phyloP scores from a whole-genome alignment of 1,140 invertebrate species.

The Calephelis nemesis region DNA sequence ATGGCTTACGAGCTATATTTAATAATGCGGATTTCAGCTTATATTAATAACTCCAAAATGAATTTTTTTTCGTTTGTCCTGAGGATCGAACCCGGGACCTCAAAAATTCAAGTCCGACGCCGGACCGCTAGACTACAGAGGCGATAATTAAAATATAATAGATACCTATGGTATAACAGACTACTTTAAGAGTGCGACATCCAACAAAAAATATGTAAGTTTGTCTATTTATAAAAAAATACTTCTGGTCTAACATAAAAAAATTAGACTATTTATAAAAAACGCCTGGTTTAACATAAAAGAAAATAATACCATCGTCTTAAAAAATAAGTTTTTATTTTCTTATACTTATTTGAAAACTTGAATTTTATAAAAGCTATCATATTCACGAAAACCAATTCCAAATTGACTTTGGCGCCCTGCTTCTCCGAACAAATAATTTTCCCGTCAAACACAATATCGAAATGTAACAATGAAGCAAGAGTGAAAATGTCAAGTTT shows the following conservation, averaged over 20 bases:
- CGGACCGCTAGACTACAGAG: too few species aligned
- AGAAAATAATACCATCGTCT: too few species aligned
- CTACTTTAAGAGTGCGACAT: too few species aligned
- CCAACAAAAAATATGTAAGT: too few species aligned
- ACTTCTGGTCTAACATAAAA: background rate
- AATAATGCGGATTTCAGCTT: too few species aligned
- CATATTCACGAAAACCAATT: slow-evolving; percentile 57
- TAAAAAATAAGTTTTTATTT: background rate
- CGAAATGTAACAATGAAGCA: slow-evolving; percentile 50
- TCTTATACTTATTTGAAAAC: slow-evolving; percentile 1
- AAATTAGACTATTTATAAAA: background rate
- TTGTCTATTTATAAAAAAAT: background rate
- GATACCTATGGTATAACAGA: too few species aligned
- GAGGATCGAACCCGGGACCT: too few species aligned
- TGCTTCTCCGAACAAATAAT: slow-evolving; percentile 56
- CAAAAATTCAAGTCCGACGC: too few species aligned
- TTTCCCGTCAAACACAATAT: slow-evolving; percentile 66
- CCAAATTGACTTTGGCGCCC: slow-evolving; percentile 43
- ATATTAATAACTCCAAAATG: too few species aligned
- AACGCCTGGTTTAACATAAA: background rate
- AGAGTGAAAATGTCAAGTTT: slow-evolving; percentile 47
- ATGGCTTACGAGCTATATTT: too few species aligned
- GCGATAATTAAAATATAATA: too few species aligned
- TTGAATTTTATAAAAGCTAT: slow-evolving; percentile 36
- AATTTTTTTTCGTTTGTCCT: too few species aligned